These are phyloP conservation scores for Erithacus rubecula DNA, from an alignment of 2,797 vertebrate species.

Conservation along the genomic window DNA sequence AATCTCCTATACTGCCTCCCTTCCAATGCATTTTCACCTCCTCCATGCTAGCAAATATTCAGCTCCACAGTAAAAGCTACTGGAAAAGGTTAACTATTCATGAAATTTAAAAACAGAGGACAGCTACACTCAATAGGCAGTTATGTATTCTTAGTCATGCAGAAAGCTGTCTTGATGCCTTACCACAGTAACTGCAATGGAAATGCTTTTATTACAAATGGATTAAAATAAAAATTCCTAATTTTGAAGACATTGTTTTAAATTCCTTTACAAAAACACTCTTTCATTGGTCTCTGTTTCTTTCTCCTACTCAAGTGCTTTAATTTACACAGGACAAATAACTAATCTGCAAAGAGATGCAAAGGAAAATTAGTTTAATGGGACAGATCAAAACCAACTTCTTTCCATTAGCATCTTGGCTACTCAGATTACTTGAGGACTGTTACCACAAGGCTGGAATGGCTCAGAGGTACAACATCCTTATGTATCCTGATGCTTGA, in stretches of 20 bases:
- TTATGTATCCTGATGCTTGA: neutral
- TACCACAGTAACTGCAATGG: neutral
- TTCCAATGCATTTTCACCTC: neutral
- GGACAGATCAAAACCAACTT: neutral
- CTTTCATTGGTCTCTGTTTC: neutral
- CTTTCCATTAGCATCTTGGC: neutral
- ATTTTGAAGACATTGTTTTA: neutral
- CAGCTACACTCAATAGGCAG: neutral
- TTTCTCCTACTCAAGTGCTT: neutral
- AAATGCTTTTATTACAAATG: neutral
- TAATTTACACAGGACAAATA: neutral
- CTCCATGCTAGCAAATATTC: neutral
- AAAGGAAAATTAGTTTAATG: neutral
- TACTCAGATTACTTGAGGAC: neutral
- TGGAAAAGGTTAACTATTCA: neutral
- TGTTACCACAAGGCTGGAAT: neutral
- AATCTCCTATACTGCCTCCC: neutral
- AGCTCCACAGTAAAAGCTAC: neutral
- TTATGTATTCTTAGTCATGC: neutral
- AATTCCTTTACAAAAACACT: neutral
- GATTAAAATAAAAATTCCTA: neutral
- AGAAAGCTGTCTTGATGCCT: neutral
- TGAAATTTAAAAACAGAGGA: neutral
- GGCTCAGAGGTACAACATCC: neutral
- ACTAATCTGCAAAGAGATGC: neutral